Base-by-base conservation (phyloP, 1,140 invertebrate species). In the Drosophila rhopaloa region DNA sequence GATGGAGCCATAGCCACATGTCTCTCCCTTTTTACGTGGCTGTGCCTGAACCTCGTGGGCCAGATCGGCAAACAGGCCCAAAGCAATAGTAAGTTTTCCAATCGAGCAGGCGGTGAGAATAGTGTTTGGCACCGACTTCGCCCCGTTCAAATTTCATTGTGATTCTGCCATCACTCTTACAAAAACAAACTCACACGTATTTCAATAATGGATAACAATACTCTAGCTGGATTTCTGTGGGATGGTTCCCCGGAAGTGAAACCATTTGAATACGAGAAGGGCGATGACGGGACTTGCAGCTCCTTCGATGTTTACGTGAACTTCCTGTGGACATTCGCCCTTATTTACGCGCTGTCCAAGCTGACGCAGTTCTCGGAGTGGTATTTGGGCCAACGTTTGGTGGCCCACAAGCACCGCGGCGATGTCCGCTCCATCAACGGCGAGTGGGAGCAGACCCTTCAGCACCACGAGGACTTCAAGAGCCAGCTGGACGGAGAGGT, bases 391-490 rank as follows among this genome's bases (percentile, higher is more conserved):
- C 56, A 63, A n/a, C 81, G 66, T 11, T 55, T 82, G 3, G 16
- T 60, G 9, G n/a, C 19, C 13, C 67, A 57, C 9, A 48, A 66
- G 9, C 54, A 62, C 9, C 16, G 29, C 32, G 41, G 5, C 1
- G 71, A 81, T 24, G 38, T 76, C 8, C 61, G 56, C 5, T 14
- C 65, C 4, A 60, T 82, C 2, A 73, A 76, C n/a, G 41, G 78
- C 7, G 66, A 86, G 7, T 86, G 82, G 82, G 83, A 81, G 24
- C 24, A 76, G 16, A 82, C 76, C 0, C 40, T 82, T 0, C 47
- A 71, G 8, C n/a, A 74, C 0, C 79, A 86, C 16, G 79, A 86
- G 16, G 43, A 58, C 59, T 66, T 72, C 14, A 76, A 73, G n/a
- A 7, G 48, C 8, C 24, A 68, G n/a, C 53, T 76, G 19, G 65